Evolutionary conservation across 2,113 vertebrate genomes (phyloP), one percentile per base, ranked within the genome.

Genomic region (Otocyon megalotis): DNA sequence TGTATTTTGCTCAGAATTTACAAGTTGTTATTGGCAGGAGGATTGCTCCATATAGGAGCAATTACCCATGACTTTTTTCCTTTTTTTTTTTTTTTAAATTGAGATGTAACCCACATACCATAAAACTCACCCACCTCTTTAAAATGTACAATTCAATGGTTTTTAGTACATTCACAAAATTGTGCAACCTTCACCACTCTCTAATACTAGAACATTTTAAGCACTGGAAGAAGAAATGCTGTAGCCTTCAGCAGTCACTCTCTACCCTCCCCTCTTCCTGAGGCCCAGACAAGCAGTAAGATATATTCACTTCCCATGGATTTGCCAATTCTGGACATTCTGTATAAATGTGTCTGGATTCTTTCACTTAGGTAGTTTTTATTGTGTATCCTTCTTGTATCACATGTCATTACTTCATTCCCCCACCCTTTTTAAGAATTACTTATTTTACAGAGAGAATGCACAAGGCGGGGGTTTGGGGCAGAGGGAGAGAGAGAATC

Each of bases 151-250:
- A 54, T 65, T 62, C 32, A 35, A 1, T 90, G 22, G 3, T 67
- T 65, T 90, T 90, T 63, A 63, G 35, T 43, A 43, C 43, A 43
- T 43, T 43, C 43, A 43, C 43, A 43, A 43, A 43, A 43, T 43
- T 43, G 43, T 71, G 79, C 14, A 50, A 13, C 26, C 62, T 48
- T 92, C 35, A 71, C 35, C 53, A 35, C n/a, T 69, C 5, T 65
- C n/a, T 92, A 69, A 48, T 71, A n/a, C 79, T 60, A 79, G 53
- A 83, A 48, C 53, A 92, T 71, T 83, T 54, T 81, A 69, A 90
- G 50, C 30, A 54, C 22, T 4, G 32, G 22, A 28, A 65, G 77
- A 90, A 76, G 72, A 90, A 65, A 80, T 54, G 22, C 22, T 17
- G 30, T 48, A 63, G 43, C 16, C 60, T 20, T 65, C 77, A 53